Conservation (phyloP, 1,140 invertebrate genomes). For the Harpegnathos saltator region DNA sequence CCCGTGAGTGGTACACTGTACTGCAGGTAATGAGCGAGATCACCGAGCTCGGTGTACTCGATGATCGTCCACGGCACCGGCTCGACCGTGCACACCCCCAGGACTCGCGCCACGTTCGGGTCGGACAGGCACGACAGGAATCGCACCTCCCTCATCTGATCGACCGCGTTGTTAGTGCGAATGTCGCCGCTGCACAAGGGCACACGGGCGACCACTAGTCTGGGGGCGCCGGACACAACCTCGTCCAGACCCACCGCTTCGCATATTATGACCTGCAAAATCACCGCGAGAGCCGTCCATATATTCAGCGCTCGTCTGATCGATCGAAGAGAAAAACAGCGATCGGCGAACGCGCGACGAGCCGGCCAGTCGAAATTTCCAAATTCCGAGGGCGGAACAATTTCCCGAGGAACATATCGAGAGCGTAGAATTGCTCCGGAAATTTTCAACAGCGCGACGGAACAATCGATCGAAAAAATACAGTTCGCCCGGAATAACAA, state of each 20-base stretch:
- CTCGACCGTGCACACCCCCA: constrained; percentile 89
- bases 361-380: no score
- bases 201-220: constrained; percentile 86
- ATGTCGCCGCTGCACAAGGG: constrained; percentile 74
- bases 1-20: constrained; percentile 84
- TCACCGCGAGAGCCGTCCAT: neutral
- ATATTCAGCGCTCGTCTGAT: neutral
- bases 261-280: constrained; percentile 86
- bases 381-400: no score
- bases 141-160: constrained; percentile 88
- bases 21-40: constrained; percentile 91
- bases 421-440: no score
- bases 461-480: no score
- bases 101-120: constrained; percentile 90
- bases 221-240: constrained; percentile 82
- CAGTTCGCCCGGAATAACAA: no score
- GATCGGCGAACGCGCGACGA: no score
- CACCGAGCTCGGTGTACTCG: constrained; percentile 93
- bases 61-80: constrained; percentile 91
- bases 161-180: constrained; percentile 75
- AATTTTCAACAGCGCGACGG: no score
- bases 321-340: no score
- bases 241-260: constrained; percentile 86
- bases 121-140: constrained; percentile 91
- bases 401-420: no score